A percentile compares a stretch with the other conserved stretches of the same genome.
Evolutionary conservation across 64 coral and sea anemone species (phyloP).

Genomic region (Acropora tenuis): DNA sequence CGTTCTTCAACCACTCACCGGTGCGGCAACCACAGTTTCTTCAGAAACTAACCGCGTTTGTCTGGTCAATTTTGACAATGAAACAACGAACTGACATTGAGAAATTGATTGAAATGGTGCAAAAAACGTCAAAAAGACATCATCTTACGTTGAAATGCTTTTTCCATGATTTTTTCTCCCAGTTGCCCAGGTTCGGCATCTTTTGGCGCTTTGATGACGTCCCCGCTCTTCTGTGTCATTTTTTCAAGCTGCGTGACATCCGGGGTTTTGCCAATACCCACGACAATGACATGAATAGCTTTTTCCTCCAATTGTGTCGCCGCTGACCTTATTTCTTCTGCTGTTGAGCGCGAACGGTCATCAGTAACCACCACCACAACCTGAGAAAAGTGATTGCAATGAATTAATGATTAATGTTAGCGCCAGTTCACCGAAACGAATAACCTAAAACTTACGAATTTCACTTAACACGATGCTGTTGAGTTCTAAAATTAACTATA

Average conservation of each 20-base stretch:
- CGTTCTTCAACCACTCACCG: too few relatives aligned
- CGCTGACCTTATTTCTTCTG: conserved; percentile 49
- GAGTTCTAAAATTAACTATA: too few relatives aligned
- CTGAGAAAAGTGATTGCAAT: background rate
- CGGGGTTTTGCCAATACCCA: conserved; percentile 65
- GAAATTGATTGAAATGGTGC: too few relatives aligned
- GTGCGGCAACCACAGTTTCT: too few relatives aligned
- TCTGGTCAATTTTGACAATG: too few relatives aligned
- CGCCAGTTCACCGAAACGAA: too few relatives aligned
- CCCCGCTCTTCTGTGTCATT: conserved; percentile 42
- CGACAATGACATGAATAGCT: conserved; percentile 71
- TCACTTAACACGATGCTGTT: too few relatives aligned
- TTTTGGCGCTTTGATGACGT: conserved; percentile 49
- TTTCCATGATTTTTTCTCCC: conserved; percentile 52
- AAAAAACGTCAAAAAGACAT: too few relatives aligned
- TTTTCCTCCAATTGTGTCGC: conserved; percentile 41
- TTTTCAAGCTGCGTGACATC: conserved; percentile 44
- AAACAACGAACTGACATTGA: too few relatives aligned
- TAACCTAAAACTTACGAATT: too few relatives aligned
- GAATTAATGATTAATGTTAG: background rate
- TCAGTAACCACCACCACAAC: conserved; percentile 77
- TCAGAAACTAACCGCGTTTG: too few relatives aligned
- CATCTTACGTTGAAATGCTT: conserved; percentile 48
- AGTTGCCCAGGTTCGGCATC: conserved; percentile 50
- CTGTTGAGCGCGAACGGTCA: conserved; percentile 56